A percentile compares a stretch with the other conserved stretches of the same genome.
Evolutionary conservation across 2,797 vertebrate species (phyloP).

Genomic region (Pangasius macronema): DNA sequence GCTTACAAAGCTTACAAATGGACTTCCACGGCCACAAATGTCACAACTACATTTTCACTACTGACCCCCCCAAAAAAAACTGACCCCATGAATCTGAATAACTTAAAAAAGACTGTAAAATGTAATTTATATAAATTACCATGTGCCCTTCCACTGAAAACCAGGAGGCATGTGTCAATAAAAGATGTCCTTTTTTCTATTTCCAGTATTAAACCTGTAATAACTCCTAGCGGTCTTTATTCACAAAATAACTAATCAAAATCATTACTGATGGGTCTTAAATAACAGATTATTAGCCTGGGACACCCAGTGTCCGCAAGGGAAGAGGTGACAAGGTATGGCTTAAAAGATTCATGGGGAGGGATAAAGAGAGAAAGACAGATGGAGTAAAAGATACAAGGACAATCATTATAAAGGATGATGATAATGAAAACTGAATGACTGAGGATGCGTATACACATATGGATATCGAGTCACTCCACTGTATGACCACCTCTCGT

Average conservation of each 20-base stretch:
- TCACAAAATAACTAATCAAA: constrained; percentile 63
- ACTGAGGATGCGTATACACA: background rate
- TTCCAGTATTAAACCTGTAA: constrained; percentile 57
- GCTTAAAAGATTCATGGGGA: no score
- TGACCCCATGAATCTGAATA: background rate
- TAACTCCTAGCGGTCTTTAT: constrained; percentile 64
- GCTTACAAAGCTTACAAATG: constrained; percentile 18
- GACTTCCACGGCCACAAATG: background rate
- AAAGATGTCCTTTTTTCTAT: constrained; percentile 52
- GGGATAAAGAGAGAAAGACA: background rate
- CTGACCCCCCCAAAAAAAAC: background rate
- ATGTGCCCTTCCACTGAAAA: background rate
- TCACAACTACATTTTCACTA: background rate
- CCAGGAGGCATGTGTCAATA: background rate
- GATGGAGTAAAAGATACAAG: background rate
- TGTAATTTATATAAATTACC: background rate
- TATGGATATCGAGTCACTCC: background rate
- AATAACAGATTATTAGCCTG: constrained; percentile 46
- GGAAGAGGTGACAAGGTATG: constrained; percentile 4
- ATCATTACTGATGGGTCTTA: constrained; percentile 56
- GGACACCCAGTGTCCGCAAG: constrained; percentile 23
- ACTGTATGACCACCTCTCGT: background rate
- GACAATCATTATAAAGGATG: background rate
- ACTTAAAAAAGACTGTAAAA: background rate
- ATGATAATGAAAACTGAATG: background rate